Evolutionary conservation across 2,888 invertebrate genomes (phyloP).

Genomic region (Stenodera caucasica): DNA sequence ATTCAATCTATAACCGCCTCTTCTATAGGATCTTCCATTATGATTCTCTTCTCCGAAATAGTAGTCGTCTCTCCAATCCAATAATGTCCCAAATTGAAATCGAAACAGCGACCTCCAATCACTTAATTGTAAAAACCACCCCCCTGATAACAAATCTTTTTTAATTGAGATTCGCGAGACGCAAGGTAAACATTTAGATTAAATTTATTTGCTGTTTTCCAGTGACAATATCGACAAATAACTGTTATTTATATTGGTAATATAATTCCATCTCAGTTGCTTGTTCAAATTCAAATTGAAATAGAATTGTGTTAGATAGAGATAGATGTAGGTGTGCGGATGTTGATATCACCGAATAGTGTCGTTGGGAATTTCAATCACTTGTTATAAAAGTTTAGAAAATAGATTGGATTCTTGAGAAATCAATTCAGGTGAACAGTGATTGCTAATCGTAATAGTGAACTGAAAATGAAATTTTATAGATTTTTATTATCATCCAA

Average conservation of each 20-base stretch:
- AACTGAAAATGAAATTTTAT: no score
- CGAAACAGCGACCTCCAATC: background rate
- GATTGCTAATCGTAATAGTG: background rate
- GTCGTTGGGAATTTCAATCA: background rate
- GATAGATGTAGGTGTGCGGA: background rate
- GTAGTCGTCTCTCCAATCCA: no score
- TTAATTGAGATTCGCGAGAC: conserved; percentile 11
- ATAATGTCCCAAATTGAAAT: background rate
- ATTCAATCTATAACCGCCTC: background rate
- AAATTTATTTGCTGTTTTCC: conserved; percentile 7
- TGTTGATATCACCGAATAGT: background rate
- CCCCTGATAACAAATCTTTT: conserved; percentile 6
- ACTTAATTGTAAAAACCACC: background rate
- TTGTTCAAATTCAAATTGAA: no score
- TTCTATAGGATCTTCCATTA: background rate
- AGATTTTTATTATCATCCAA: no score
- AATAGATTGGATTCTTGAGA: background rate
- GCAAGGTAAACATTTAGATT: conserved; percentile 24
- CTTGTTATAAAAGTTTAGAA: background rate
- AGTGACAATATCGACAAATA: conserved; percentile 9
- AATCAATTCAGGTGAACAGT: background rate
- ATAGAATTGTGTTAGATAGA: no score
- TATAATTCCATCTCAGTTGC: no score
- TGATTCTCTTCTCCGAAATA: background rate
- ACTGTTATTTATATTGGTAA: background rate